Conservation (phyloP, 30 jellyfish, hydroid and myxozoan genomes). For the Chrysaora quinquecirrha region DNA sequence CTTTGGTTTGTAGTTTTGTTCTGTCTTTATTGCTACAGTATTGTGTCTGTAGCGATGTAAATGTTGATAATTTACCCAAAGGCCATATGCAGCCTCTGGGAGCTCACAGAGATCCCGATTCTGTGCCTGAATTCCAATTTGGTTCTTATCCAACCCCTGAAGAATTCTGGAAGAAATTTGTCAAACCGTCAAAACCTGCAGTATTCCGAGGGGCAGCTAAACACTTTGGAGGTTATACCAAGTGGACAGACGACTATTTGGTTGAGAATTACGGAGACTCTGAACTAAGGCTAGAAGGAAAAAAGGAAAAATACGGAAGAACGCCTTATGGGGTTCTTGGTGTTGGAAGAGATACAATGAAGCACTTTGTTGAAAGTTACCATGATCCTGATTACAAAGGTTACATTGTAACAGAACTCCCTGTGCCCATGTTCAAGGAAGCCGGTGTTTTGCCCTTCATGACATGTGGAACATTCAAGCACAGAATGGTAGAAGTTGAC, state of each 20-base stretch:
- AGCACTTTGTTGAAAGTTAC: slow-evolving; percentile 57
- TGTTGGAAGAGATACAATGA: slow-evolving; percentile 86
- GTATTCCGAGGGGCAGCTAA: slow-evolving; percentile 82
- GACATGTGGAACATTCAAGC: slow-evolving; percentile 78
- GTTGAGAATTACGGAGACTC: slow-evolving; percentile 55
- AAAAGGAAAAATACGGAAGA: slow-evolving; percentile 65
- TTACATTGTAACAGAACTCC: slow-evolving; percentile 79
- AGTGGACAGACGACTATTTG: slow-evolving; percentile 87
- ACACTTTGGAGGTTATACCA: slow-evolving; percentile 53
- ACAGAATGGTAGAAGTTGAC: slow-evolving; percentile 76
- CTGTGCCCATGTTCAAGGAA: slow-evolving; percentile 79
- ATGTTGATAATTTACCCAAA: slow-evolving; percentile 9
- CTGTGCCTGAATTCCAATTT: slow-evolving; percentile 62
- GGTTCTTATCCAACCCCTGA: slow-evolving; percentile 64
- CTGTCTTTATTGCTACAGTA: background rate
- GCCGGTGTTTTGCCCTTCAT: slow-evolving; percentile 78
- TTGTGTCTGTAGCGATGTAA: slow-evolving; percentile 11
- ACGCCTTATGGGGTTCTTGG: slow-evolving; percentile 81
- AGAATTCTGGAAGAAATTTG: slow-evolving; percentile 78
- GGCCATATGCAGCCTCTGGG: slow-evolving; percentile 93
- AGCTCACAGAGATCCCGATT: slow-evolving; percentile 74
- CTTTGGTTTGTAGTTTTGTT: too few species aligned
- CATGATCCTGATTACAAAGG: slow-evolving; percentile 61
- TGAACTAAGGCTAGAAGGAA: slow-evolving; percentile 81
- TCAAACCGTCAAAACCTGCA: slow-evolving; percentile 74